Evolutionary conservation across 2,888 invertebrate genomes (phyloP).

Genomic region (Diplazon laetatorius): DNA sequence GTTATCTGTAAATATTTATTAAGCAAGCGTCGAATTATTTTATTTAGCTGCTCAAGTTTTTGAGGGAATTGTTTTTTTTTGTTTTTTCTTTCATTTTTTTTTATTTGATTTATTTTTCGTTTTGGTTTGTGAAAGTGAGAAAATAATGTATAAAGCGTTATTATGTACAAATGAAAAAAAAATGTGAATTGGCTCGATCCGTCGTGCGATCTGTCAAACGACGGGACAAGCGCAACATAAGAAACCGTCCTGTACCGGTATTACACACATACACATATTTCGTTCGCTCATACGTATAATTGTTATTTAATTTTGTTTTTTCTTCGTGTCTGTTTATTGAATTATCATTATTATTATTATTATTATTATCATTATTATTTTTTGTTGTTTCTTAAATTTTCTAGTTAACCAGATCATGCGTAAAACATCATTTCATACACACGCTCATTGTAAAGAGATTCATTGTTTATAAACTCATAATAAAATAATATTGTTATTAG

Average conservation of each 20-base stretch:
- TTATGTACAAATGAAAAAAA: slow-evolving; percentile 34
- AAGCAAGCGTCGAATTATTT: slow-evolving; percentile 19
- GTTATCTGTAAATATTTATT: slow-evolving; percentile 42
- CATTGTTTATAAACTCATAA: slow-evolving; percentile 74
- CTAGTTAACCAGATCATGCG: too few species aligned
- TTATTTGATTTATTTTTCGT: neutral
- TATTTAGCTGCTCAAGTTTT: neutral
- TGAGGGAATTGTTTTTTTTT: neutral
- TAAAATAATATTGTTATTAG: slow-evolving; percentile 75
- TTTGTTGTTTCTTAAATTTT: too few species aligned
- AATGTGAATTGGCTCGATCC: slow-evolving; percentile 17
- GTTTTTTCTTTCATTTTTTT: slow-evolving; percentile 21
- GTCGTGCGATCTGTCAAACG: slow-evolving; percentile 6
- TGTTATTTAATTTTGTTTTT: too few species aligned
- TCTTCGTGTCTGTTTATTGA: too few species aligned
- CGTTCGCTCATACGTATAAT: slow-evolving; percentile 53
- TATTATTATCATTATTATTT: too few species aligned
- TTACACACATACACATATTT: slow-evolving; percentile 51
- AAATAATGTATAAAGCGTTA: slow-evolving; percentile 18
- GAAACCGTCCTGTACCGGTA: slow-evolving; percentile 66
- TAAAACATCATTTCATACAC: slow-evolving; percentile 70
- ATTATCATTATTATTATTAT: too few species aligned
- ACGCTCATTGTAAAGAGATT: slow-evolving; percentile 73
- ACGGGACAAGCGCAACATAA: slow-evolving; percentile 41
- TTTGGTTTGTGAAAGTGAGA: neutral